Evolutionary conservation across 2,113 vertebrate species (phyloP).

Genomic region (Loxodonta africana): DNA sequence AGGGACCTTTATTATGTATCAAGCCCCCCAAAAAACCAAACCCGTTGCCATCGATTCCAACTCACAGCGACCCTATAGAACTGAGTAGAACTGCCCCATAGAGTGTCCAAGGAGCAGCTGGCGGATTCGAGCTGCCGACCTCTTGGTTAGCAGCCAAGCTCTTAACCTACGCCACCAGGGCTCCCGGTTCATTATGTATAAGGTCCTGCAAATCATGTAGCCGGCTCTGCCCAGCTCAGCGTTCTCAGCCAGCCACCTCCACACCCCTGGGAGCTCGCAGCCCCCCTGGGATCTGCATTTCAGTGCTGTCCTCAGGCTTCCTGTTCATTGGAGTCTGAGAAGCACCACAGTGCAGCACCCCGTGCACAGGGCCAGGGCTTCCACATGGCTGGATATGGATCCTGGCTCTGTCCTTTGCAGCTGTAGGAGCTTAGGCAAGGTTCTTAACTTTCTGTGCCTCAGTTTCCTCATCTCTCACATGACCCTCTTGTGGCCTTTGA

Average conservation of each 20-base stretch:
- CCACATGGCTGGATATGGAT: not conserved
- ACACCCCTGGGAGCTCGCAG: not conserved
- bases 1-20: too few relatives aligned
- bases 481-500: not conserved
- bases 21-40: too few relatives aligned
- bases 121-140: too few relatives aligned
- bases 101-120: too few relatives aligned
- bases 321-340: not conserved
- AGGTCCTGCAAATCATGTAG: not conserved
- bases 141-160: too few relatives aligned
- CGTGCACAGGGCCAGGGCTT: accelerated
- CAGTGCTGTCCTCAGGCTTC: not conserved
- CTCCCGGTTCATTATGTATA: too few relatives aligned
- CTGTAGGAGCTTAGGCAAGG: not conserved
- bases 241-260: not conserved
- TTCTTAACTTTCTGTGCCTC: not conserved
- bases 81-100: too few relatives aligned
- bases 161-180: too few relatives aligned
- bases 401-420: not conserved
- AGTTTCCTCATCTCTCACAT: not conserved
- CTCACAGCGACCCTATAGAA: too few relatives aligned
- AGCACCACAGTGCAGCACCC: too few relatives aligned
- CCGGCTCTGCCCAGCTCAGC: not conserved
- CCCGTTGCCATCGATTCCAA: too few relatives aligned
- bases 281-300: not conserved